Conservation (phyloP, 2,797 vertebrate genomes). For the Danionella dracula region DNA sequence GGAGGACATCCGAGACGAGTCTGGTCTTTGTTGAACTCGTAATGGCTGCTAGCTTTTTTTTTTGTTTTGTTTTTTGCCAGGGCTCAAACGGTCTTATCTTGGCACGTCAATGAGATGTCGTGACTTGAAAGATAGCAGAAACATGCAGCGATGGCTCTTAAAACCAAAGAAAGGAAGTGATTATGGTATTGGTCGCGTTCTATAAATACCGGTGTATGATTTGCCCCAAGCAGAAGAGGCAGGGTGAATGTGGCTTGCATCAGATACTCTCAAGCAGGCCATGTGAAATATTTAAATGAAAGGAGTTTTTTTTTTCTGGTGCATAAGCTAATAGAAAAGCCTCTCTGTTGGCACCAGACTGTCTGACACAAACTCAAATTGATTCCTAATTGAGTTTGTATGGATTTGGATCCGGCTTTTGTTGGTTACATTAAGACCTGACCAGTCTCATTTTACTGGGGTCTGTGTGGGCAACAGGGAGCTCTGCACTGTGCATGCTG, state of each 20-base stretch:
- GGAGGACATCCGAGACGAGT: not conserved
- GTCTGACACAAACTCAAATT: conserved; percentile 85
- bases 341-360: conserved; percentile 84
- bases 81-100: not conserved
- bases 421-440: conserved; percentile 79
- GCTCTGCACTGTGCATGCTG: conserved; percentile 58
- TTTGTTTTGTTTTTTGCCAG: not conserved
- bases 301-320: conserved; percentile 78
- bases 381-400: conserved; percentile 83
- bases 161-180: conserved; percentile 31
- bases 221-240: conserved; percentile 41
- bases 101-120: not conserved
- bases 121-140: conserved; percentile 1
- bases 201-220: conserved; percentile 25
- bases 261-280: conserved; percentile 63
- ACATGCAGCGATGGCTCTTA: not conserved
- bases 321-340: conserved; percentile 83
- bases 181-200: conserved; percentile 18
- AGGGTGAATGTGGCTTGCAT: conserved; percentile 42
- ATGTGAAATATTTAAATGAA: conserved; percentile 82
- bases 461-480: conserved; percentile 72
- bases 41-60: conserved; percentile 6
- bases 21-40: not conserved
- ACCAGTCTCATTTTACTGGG: conserved; percentile 79
- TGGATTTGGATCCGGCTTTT: conserved; percentile 81